These are phyloP conservation scores for Chironomus riparius DNA, from an alignment of 2,888 invertebrate species.

Conservation along the genomic window DNA sequence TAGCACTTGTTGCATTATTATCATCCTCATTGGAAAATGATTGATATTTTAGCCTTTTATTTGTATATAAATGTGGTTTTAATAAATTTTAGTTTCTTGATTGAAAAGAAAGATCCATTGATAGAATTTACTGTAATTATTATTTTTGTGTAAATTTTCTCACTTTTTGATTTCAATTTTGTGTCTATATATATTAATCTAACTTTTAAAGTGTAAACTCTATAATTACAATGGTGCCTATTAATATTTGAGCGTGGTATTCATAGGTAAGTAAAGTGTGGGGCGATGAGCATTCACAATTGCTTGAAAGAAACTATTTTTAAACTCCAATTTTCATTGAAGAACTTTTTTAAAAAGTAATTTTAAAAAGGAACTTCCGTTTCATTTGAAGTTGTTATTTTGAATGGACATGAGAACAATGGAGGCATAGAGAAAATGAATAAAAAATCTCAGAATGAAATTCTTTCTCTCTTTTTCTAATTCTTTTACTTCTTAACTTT, in stretches of 20 bases:
- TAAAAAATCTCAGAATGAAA: constrained; percentile 26
- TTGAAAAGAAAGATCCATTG: too few species aligned
- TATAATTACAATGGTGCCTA: background rate
- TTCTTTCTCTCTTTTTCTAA: constrained; percentile 1
- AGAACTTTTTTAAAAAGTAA: background rate
- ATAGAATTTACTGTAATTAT: background rate
- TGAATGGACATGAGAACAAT: constrained; percentile 24
- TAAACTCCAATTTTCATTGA: background rate
- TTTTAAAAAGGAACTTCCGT: constrained; percentile 26
- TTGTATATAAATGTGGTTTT: too few species aligned
- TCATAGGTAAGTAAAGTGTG: background rate
- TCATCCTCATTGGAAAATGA: background rate
- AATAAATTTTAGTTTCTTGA: too few species aligned
- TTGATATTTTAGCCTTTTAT: background rate
- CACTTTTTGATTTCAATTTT: background rate
- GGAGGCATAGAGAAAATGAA: background rate
- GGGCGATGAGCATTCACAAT: background rate
- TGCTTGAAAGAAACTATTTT: constrained; percentile 1
- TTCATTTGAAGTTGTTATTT: background rate
- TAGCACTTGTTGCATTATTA: background rate
- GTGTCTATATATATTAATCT: background rate
- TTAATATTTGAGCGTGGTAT: background rate
- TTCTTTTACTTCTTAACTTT: too few species aligned
- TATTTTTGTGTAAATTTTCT: background rate
- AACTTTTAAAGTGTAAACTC: constrained; percentile 20